Evolutionary conservation across 1,140 invertebrate species (phyloP).

Genomic region (Hermatobates lingyangjiaoensis): DNA sequence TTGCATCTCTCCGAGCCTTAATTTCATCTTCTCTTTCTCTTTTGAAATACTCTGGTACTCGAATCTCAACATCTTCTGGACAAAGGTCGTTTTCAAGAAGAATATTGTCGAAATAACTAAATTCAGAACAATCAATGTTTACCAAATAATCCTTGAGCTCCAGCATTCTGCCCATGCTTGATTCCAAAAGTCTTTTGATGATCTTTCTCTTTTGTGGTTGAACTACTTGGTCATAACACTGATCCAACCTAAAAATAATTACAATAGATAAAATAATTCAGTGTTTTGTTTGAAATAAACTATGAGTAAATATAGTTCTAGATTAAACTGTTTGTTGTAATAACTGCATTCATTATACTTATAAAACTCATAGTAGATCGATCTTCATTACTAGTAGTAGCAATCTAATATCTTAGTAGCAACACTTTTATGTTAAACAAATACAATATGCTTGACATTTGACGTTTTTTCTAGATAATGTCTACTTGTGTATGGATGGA

Average conservation of each 20-base stretch:
- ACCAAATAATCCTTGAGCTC: slow-evolving; percentile 71
- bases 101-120: slow-evolving; percentile 67
- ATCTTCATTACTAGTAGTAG: no score
- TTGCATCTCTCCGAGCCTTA: slow-evolving; percentile 20
- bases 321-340: no score
- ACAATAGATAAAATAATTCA: no score
- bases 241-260: slow-evolving; percentile 44
- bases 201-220: slow-evolving; percentile 80
- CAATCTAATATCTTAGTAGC: no score
- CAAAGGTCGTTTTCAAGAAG: slow-evolving; percentile 34
- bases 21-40: slow-evolving; percentile 43
- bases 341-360: no score
- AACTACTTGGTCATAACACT: slow-evolving; percentile 72
- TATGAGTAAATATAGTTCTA: no score
- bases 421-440: no score
- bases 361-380: no score
- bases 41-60: slow-evolving; percentile 14
- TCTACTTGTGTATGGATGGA: no score
- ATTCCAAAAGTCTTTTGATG: slow-evolving; percentile 57
- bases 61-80: slow-evolving; percentile 22
- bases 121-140: slow-evolving; percentile 65
- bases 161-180: slow-evolving; percentile 49
- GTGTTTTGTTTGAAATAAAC: no score
- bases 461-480: no score
- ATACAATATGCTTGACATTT: no score